Evolutionary conservation across 53 echinoderm and acorn worm species (phyloP).

Genomic region (Echinometra lucunter): DNA sequence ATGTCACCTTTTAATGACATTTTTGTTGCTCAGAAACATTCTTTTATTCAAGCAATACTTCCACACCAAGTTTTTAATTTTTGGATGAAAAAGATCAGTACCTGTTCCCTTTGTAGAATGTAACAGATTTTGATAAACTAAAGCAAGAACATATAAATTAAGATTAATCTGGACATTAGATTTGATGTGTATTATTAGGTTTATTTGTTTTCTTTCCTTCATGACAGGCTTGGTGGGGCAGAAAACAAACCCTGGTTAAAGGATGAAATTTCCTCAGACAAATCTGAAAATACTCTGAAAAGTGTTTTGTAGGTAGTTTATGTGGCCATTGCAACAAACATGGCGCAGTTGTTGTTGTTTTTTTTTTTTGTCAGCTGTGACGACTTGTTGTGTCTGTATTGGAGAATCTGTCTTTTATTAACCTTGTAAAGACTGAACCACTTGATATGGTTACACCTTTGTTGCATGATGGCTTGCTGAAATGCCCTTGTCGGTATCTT

Average conservation of each 20-base stretch:
- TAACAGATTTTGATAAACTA: too few relatives aligned
- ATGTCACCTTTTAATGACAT: too few relatives aligned
- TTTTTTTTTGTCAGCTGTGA: neutral
- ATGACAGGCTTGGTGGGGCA: constrained; percentile 12
- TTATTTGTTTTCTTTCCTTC: neutral
- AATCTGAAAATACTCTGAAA: constrained; percentile 34
- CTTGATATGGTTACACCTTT: neutral
- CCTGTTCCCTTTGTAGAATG: too few relatives aligned
- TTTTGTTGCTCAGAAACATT: too few relatives aligned
- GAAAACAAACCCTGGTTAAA: constrained; percentile 29
- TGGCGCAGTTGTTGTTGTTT: neutral
- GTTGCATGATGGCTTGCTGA: neutral
- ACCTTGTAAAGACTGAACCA: neutral
- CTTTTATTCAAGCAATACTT: too few relatives aligned
- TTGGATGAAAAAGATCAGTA: too few relatives aligned
- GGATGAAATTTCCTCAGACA: neutral
- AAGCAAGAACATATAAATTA: too few relatives aligned
- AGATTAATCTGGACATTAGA: too few relatives aligned
- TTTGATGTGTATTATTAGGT: too few relatives aligned
- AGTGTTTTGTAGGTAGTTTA: constrained; percentile 48
- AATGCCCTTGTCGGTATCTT: neutral
- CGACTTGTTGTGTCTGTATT: constrained; percentile 2
- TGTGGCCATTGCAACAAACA: neutral
- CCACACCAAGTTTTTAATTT: too few relatives aligned
- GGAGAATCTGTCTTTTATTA: neutral